phyloP scores from a whole-genome alignment of 2,797 vertebrate genomes.

The Microtus californicus region DNA sequence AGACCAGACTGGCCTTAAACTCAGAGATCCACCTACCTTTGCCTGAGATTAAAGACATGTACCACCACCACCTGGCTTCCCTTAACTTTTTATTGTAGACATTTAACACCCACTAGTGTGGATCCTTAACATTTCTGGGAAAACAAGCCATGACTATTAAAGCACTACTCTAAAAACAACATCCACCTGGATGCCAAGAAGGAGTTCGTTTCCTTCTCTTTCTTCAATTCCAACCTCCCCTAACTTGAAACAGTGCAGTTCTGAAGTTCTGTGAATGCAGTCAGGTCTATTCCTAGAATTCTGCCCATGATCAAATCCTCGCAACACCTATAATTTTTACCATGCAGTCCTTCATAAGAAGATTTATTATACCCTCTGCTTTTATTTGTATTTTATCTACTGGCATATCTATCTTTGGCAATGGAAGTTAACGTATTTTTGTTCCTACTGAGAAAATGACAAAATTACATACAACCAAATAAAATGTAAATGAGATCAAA shows the following conservation, averaged over 20 bases:
- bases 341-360: neutral
- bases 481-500: constrained; percentile 63
- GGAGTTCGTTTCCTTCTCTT: neutral
- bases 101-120: constrained; percentile 36
- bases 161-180: constrained; percentile 40
- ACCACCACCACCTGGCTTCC: neutral
- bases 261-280: neutral
- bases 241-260: neutral
- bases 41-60: neutral
- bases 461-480: constrained; percentile 52
- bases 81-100: neutral
- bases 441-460: constrained; percentile 30
- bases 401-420: constrained; percentile 5
- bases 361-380: neutral
- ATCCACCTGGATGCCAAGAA: neutral
- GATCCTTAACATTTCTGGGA: constrained; percentile 3
- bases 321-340: constrained; percentile 1
- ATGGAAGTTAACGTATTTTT: constrained; percentile 31
- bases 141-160: constrained; percentile 25
- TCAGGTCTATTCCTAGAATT: neutral
- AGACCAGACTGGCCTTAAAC: neutral
- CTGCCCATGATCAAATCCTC: neutral
- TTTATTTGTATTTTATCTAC: constrained; percentile 42
- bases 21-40: neutral
- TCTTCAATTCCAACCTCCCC: neutral